Base-by-base conservation (phyloP, 2,888 invertebrate genomes). In the Strigamia crassipes region DNA sequence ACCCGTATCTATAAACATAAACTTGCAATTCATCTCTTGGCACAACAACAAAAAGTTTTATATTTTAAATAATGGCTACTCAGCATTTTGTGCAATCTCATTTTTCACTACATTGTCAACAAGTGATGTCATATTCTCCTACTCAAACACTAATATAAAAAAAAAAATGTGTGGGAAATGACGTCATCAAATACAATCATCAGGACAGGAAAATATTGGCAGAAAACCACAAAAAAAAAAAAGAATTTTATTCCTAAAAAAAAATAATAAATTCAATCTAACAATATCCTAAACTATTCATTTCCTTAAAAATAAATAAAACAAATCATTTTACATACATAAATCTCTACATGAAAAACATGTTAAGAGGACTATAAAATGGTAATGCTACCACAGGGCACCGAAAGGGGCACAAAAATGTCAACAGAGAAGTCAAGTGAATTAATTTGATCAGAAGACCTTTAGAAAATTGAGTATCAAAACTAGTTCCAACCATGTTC, bases 381-480 rank as follows among this genome's bases (percentile, higher is more conserved):
- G 66, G 15, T 27, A 66, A 27, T 66, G 66, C 23, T 66, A 23
- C n/a, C n/a, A 27, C 3, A 15, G 66, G 21, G 66, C 27, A 66
- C 9, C n/a, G 51, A 51, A 51, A 51, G 51, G 51, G 51, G 18
- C 51, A 46, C 42, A 46, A 51, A 51, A 51, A 51, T 27, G 66
- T 27, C 66, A 66, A 23, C 15, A 15, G 27, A 66, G n/a, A 51
- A 66, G 66, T 66, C 66, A 66, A 66, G 66, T 66, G 66, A 66
- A 66, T 66, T 66, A 66, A 66, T 66, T 66, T 66, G 66, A 66
- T 66, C 66, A 66, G 66, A 12, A 27, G 66, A 66, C 15, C 66
- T 66, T 10, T 23, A 27, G 66, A 31, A 66, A 66, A 66, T 66
- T 66, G 66, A 66, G 66, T 18, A 15, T 61, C 15, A 10, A 18